Evolutionary conservation across 2,888 invertebrate species (phyloP).

Genomic region (Yponomeuta plumbellus): DNA sequence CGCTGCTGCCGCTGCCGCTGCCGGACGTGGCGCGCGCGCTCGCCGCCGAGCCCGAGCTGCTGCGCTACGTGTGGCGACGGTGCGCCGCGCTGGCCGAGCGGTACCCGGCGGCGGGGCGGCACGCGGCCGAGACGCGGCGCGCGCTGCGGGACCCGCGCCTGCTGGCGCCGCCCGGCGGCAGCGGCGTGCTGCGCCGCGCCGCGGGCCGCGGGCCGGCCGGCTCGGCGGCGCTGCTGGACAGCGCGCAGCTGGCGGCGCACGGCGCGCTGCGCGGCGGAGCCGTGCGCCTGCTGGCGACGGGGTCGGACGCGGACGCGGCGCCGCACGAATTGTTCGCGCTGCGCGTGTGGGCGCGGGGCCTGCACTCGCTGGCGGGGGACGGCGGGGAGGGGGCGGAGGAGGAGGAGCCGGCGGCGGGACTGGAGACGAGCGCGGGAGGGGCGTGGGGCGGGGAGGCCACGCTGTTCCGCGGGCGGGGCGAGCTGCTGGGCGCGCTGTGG

Average conservation of each 20-base stretch:
- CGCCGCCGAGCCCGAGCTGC: slow-evolving; percentile 2
- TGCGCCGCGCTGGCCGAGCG: slow-evolving; percentile 21
- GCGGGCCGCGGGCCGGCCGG: slow-evolving; percentile 30
- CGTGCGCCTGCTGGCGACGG: slow-evolving; percentile 27
- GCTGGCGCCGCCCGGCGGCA: slow-evolving; percentile 27
- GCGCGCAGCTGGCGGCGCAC: slow-evolving; percentile 45
- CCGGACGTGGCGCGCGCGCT: slow-evolving; percentile 4
- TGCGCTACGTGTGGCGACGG: slow-evolving; percentile 33
- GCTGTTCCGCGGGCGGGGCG: slow-evolving; percentile 34
- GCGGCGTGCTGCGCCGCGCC: slow-evolving; percentile 44
- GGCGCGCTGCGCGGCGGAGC: slow-evolving; percentile 48
- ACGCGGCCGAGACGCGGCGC: slow-evolving; percentile 15
- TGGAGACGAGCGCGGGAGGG: slow-evolving; percentile 25
- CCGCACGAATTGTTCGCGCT: slow-evolving; percentile 10
- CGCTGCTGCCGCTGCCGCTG: slow-evolving; percentile 9
- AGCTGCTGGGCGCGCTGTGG: slow-evolving; percentile 60
- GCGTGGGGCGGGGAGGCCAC: slow-evolving; percentile 27
- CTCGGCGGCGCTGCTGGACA: slow-evolving; percentile 34
- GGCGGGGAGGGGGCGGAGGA: slow-evolving; percentile 18
- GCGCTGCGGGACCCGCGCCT: neutral
- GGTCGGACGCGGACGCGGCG: slow-evolving; percentile 8
- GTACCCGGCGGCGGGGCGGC: slow-evolving; percentile 16
- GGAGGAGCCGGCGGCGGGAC: slow-evolving; percentile 23
- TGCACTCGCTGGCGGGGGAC: slow-evolving; percentile 19
- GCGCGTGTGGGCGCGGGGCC: slow-evolving; percentile 23